Conservation (phyloP, 2,113 vertebrate genomes). For the Ovis aries region DNA sequence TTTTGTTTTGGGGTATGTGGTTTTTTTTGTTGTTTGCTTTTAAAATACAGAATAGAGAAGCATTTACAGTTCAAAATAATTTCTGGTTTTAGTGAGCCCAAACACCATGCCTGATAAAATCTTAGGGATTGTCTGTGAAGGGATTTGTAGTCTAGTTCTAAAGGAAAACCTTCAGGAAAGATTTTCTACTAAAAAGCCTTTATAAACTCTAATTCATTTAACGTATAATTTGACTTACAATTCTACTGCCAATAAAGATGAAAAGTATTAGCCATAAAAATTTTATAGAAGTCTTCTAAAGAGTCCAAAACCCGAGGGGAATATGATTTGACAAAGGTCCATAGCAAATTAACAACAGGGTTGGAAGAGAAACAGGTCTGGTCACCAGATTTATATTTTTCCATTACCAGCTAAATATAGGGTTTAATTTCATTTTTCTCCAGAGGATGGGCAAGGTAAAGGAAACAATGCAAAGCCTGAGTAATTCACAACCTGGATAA, state of each 20-base stretch:
- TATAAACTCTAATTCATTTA: background rate
- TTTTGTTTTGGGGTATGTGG: background rate
- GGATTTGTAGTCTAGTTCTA: background rate
- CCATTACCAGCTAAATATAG: background rate
- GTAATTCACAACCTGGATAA: background rate
- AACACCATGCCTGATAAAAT: background rate
- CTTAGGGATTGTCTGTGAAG: background rate
- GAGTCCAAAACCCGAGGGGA: background rate
- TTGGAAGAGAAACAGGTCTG: background rate
- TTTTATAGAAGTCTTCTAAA: background rate
- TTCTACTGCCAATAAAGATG: background rate
- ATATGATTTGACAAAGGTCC: background rate
- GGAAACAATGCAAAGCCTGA: background rate
- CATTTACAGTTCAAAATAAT: background rate
- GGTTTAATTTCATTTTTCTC: background rate
- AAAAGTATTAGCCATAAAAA: background rate
- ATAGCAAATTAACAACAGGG: conserved; percentile 23
- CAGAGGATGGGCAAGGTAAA: background rate
- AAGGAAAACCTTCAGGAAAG: conserved; percentile 25
- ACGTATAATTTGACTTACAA: background rate
- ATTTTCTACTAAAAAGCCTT: conserved; percentile 4
- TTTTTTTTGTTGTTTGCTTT: background rate
- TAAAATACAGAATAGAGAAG: background rate
- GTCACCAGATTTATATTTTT: background rate
- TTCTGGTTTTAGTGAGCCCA: background rate